Conservation (phyloP, 2,888 invertebrate species). For the Ectropis crepuscularia region DNA sequence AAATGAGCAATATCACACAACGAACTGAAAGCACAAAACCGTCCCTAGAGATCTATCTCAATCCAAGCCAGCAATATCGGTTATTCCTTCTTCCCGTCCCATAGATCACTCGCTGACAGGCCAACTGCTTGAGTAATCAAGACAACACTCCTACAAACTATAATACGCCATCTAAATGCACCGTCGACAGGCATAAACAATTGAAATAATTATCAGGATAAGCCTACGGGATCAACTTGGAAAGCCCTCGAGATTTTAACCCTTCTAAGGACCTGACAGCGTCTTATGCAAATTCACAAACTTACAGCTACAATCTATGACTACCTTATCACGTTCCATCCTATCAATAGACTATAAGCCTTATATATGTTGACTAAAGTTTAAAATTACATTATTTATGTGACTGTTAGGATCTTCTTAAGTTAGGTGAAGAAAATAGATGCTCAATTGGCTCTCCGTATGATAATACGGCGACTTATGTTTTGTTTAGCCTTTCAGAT, state of each 20-base stretch:
- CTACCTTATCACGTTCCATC: slow-evolving; percentile 31
- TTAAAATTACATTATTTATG: slow-evolving; percentile 31
- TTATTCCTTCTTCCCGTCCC: slow-evolving; percentile 50
- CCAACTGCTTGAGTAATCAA: slow-evolving; percentile 69
- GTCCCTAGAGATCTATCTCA: slow-evolving; percentile 65
- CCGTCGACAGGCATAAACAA: slow-evolving; percentile 84
- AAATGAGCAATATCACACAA: background rate
- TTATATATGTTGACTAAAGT: slow-evolving; percentile 21
- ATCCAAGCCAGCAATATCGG: slow-evolving; percentile 54
- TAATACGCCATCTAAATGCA: slow-evolving; percentile 84
- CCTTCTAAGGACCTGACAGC: slow-evolving; percentile 80
- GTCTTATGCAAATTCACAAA: slow-evolving; percentile 83
- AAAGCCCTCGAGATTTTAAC: slow-evolving; percentile 81
- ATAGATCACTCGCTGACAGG: slow-evolving; percentile 74
- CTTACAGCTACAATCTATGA: slow-evolving; percentile 54
- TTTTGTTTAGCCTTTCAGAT: slow-evolving; percentile 58
- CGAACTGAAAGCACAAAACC: slow-evolving; percentile 49
- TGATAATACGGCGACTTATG: slow-evolving; percentile 68
- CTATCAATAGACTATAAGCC: slow-evolving; percentile 32
- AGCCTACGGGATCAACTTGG: slow-evolving; percentile 75
- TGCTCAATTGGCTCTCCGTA: slow-evolving; percentile 76
- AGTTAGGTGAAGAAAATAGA: slow-evolving; percentile 57
- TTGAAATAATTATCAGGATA: slow-evolving; percentile 85
- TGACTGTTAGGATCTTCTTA: slow-evolving; percentile 44
- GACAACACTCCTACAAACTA: slow-evolving; percentile 79